Evolutionary conservation across 2,888 invertebrate genomes (phyloP).

Genomic region (Chloroclystis v-ata): DNA sequence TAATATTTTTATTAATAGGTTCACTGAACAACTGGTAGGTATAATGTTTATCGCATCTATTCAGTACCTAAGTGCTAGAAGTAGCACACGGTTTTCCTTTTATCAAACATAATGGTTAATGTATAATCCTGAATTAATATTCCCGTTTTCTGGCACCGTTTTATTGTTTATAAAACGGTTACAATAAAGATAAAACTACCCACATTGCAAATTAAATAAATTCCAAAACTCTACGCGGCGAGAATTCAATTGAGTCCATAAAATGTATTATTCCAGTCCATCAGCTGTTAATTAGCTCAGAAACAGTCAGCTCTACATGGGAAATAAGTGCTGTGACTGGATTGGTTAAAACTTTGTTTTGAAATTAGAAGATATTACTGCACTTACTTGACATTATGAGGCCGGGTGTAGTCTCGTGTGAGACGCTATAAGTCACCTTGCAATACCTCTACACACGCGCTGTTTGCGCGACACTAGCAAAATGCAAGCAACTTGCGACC

Average conservation of each 20-base stretch:
- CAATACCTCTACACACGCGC: constrained; percentile 67
- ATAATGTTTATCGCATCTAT: no score
- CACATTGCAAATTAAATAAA: no score
- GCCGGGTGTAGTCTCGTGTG: constrained; percentile 66
- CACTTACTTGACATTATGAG: constrained; percentile 72
- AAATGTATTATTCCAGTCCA: not conserved
- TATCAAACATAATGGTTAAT: not conserved
- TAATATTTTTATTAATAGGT: no score
- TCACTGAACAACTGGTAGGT: no score
- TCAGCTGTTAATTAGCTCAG: not conserved
- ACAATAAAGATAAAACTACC: no score
- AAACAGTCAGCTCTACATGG: not conserved
- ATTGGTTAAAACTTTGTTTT: not conserved
- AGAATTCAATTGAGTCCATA: no score
- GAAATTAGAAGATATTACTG: not conserved
- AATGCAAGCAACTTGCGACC: constrained; percentile 53
- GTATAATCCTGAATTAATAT: no score
- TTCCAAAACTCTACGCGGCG: no score
- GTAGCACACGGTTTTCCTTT: not conserved
- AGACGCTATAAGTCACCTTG: constrained; percentile 68
- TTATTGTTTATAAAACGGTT: no score
- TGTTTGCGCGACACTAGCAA: constrained; percentile 65
- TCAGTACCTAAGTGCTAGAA: no score
- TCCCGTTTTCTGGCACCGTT: no score
- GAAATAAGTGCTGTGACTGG: not conserved